Conservation (phyloP, 2,113 vertebrate genomes). For the Tautogolabrus adspersus region DNA sequence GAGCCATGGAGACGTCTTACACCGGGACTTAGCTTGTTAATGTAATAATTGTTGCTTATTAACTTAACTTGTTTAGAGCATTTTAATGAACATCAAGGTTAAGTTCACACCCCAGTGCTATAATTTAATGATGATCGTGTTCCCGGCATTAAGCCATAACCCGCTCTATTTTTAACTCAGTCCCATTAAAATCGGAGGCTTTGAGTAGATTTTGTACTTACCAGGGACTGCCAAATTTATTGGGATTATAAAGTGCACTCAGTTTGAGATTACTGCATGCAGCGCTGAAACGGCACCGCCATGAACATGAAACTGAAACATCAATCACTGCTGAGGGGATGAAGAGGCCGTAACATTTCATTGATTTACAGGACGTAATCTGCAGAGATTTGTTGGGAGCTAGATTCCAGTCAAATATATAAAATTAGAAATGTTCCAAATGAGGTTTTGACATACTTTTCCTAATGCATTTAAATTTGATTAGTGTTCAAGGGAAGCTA, state of each 20-base stretch:
- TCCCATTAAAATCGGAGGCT: constrained; percentile 51
- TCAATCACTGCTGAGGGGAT: constrained; percentile 46
- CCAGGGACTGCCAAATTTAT: constrained; percentile 47
- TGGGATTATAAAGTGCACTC: constrained; percentile 60
- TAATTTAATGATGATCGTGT: constrained; percentile 56
- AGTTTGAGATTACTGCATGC: constrained; percentile 38
- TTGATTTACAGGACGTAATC: constrained; percentile 42
- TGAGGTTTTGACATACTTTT: constrained; percentile 5
- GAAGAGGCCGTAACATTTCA: constrained; percentile 42
- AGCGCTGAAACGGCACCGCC: constrained; percentile 15
- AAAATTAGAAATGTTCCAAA: constrained; percentile 2
- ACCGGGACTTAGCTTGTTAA: constrained; percentile 45
- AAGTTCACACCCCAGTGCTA: constrained; percentile 48
- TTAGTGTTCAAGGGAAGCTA: constrained; percentile 8
- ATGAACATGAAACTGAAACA: constrained; percentile 37
- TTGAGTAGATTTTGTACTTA: constrained; percentile 62
- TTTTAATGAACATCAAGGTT: constrained; percentile 71
- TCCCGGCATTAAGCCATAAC: constrained; percentile 50
- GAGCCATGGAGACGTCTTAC: constrained; percentile 27
- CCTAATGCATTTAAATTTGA: constrained; percentile 17
- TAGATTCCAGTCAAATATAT: background rate
- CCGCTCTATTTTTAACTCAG: constrained; percentile 59
- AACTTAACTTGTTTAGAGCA: constrained; percentile 68
- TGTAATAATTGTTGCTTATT: constrained; percentile 66
- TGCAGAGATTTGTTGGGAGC: constrained; percentile 20